A percentile compares a stretch with the other conserved stretches of the same genome.
phyloP scores from a whole-genome alignment of 2,797 vertebrate genomes.

The Sebastes iracundus region DNA sequence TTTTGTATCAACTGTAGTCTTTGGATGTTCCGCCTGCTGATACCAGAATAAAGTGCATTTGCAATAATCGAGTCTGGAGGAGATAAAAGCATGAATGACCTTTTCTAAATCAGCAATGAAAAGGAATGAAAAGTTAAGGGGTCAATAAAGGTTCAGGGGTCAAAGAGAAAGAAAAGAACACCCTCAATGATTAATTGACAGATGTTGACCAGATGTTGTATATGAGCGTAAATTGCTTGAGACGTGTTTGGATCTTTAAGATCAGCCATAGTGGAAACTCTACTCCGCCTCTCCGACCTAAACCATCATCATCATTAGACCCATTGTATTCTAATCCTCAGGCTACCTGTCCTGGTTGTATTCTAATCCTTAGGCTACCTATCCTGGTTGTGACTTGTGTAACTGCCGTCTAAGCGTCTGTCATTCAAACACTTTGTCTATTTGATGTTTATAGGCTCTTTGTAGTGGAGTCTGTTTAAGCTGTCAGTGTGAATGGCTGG shows the following conservation, averaged over 20 bases:
- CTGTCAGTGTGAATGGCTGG: constrained; percentile 33
- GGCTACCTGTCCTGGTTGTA: not conserved
- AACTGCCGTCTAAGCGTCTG: not conserved
- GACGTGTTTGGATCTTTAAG: not conserved
- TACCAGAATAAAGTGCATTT: too few species aligned
- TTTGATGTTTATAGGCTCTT: constrained; percentile 17
- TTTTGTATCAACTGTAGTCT: too few species aligned
- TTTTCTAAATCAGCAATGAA: too few species aligned
- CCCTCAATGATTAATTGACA: not conserved
- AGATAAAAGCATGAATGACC: too few species aligned
- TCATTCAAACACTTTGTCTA: constrained; percentile 15
- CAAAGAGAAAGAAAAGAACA: not conserved
- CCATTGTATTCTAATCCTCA: too few species aligned
- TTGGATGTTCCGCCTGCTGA: too few species aligned
- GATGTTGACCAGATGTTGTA: not conserved
- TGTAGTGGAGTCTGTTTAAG: constrained; percentile 23
- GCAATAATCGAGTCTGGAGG: too few species aligned
- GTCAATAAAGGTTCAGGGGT: not conserved
- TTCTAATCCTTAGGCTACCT: constrained; percentile 4
- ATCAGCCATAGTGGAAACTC: not conserved
- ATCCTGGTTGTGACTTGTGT: constrained; percentile 11
- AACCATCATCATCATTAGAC: not conserved
- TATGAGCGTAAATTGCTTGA: not conserved
- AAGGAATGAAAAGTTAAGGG: not conserved
- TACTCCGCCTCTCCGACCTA: not conserved